Conservation (phyloP, 2,888 invertebrate species). For the Drosophila picticornis region DNA sequence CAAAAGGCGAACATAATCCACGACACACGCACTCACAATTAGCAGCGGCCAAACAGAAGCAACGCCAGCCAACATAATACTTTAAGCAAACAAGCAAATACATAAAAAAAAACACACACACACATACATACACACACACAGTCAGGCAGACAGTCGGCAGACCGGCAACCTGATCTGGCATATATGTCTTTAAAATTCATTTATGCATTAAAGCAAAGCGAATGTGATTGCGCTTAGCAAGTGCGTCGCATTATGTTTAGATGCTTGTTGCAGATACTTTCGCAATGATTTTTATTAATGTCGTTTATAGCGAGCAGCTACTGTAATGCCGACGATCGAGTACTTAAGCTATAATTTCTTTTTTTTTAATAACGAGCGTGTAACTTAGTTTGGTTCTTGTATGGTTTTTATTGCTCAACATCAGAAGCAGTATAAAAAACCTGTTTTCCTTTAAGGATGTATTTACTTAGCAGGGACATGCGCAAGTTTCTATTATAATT, state of each 20-base stretch:
- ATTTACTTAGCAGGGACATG: background rate
- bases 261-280: constrained; percentile 73
- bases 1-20: constrained; percentile 62
- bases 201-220: constrained; percentile 62
- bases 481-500: background rate
- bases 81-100: constrained; percentile 33
- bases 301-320: constrained; percentile 72
- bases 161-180: constrained; percentile 24
- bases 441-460: background rate
- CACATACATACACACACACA: constrained; percentile 10
- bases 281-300: constrained; percentile 83
- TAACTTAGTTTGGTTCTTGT: background rate
- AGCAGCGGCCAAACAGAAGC: constrained; percentile 47
- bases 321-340: background rate
- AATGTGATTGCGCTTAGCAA: constrained; percentile 40
- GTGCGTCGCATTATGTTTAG: constrained; percentile 28
- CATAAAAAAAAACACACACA: constrained; percentile 16
- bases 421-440: background rate
- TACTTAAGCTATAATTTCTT: background rate
- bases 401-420: background rate
- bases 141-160: constrained; percentile 4
- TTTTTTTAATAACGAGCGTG: background rate
- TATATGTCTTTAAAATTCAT: constrained; percentile 69
- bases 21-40: constrained; percentile 69
- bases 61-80: constrained; percentile 37